Base-by-base conservation (phyloP, 2,797 vertebrate species). In the Mus spretus region DNA sequence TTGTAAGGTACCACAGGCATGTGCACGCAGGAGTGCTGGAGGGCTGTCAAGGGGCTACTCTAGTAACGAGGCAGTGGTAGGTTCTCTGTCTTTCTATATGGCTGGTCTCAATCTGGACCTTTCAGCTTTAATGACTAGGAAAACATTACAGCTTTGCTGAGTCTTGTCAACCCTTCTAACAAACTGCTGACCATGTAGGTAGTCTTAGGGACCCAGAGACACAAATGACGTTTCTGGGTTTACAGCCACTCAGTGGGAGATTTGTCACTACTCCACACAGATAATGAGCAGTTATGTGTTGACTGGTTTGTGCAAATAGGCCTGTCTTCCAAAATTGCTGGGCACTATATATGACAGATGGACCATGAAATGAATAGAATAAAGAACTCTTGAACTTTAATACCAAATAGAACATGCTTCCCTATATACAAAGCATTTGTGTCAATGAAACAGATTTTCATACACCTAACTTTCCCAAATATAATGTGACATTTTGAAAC, bases 381-480 rank as follows among this genome's bases (percentile, higher is more conserved):
- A 59, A 95, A 93, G 2, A 24, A 83, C 34, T 82, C 61, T 10
- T 47, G 61, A 67, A 24, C 37, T 53, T 37, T 80, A 90, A 44
- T n/a, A 94, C 12, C 53, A 22, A 89, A 44, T 50, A 82, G 55
- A 81, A 31, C 37, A 77, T 47, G 24, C 26, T 44, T 28, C 61
- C 50, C 28, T 1, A 31, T 2, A 28, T 47, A 24, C 20, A 57
- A 84, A 92, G 7, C 24, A 94, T 83, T 89, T 96, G 53, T 24
- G 53, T 44, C 17, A 90, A 24, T 75, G 37, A 92, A 91, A 55
- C 55, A 40, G 57, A 81, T 90, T 67, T 95, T 91, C 78, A 75
- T 22, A 75, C 57, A 59, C 11, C 70, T 19, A 57, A n/a, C 14
- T 86, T 91, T 72, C 13, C 17, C 75, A 81, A 91, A 81, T 22